Base-by-base conservation (phyloP, 2,797 vertebrate genomes). In the Bradypus variegatus region DNA sequence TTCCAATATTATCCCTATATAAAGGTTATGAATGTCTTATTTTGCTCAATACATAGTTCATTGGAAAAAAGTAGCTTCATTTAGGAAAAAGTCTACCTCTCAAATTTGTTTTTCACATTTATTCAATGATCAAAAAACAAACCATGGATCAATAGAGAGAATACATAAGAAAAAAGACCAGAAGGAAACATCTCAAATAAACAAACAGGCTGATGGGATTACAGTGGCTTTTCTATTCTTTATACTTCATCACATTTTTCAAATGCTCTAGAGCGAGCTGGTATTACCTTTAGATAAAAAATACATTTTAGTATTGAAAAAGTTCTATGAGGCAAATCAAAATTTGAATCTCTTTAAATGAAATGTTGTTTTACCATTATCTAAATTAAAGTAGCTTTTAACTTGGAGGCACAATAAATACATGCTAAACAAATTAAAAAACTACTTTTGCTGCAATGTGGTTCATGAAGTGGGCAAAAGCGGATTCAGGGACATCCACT, bases 321-420 rank as follows among this genome's bases (percentile, higher is more conserved):
- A 67, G 45, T 75, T 86, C 60, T 88, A 79, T 85, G n/a, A 88
- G 33, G 58, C n/a, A 87, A 53, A 77, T 36, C 4, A 11, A 90
- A 93, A 91, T 89, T 27, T 64, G 2, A 88, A 67, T 90, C 45
- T 84, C 67, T 88, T 62, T 67, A 86, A 94, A 81, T 80, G 38
- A 94, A 90, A 76, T 2, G 8, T 83, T 94, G 9, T 69, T 91
- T 41, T 76, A 75, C 31, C 58, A 80, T 33, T 58, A 58, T 58
- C 23, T 58, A 58, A 58, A 58, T 91, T 82, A 91, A 94, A 92
- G 91, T 75, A 88, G 36, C 78, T 86, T 84, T 93, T 89, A 94
- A 53, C 27, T 83, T 83, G 69, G 29, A 88, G n/a, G 65, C 29
- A 15, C 14, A 93, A 70, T 62, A 93, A 88, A 53, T 55, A 84